Base-by-base conservation (phyloP, 2,797 vertebrate genomes). In the Holocentrus rufus region DNA sequence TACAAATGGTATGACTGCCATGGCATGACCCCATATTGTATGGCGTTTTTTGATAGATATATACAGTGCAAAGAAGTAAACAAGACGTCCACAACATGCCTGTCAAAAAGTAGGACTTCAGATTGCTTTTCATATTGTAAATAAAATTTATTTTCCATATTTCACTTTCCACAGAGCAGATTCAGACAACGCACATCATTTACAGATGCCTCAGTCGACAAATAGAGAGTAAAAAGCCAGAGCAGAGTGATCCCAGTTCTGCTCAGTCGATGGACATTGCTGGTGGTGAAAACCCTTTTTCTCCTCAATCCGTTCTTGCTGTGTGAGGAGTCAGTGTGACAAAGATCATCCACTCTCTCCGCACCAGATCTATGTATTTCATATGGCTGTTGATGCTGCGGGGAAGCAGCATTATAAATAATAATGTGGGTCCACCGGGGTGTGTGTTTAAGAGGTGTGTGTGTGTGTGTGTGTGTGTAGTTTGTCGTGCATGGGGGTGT, bases 121-220 rank as follows among this genome's bases (percentile, higher is more conserved):
- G 57, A 27, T 30, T 49, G 60, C n/a, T 8, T 4, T 3, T 17
- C 5, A 14, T 80, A 87, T 25, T 87, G 81, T 82, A 87, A 91
- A 91, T 92, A 92, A 89, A 91, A 91, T 93, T 89, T 93, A 92
- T 93, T 94, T 81, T 83, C 31, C 60, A 72, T 58, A 79, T 81
- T 70, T 85, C 49, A 84, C 69, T 66, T 73, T 73, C 74, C 76
- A 86, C 72, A 72, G 65, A 80, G 44, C 66, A 74, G 49, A 3
- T 50, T 87, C 76, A 81, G 80, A 81, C 71, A 73, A 74, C 68
- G 75, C 72, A 89, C 52, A 52, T 57, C 56, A 74, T 66, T 80
- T 79, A 79, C 77, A 74, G 69, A 84, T 82, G 66, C 57, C 55
- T 36, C 58, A 59, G 69, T 76, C 74, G 65, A 27, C 17, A 59